These are phyloP conservation scores for Lemur catta DNA, from an alignment of 2,797 vertebrate genomes.

Conservation along the genomic window DNA sequence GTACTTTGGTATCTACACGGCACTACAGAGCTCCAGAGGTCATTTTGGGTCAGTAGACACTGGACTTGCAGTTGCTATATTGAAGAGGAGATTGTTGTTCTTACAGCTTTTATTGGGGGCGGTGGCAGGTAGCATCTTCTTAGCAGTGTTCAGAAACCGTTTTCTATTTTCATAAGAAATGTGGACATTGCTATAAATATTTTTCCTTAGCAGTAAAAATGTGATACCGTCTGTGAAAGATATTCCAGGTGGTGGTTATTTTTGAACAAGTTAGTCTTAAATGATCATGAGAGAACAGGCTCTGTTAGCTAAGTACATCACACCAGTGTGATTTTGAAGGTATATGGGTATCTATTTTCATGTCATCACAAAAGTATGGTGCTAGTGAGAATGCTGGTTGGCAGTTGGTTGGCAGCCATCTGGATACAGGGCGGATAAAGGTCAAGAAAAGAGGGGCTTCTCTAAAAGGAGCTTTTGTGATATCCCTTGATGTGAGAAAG, in stretches of 20 bases:
- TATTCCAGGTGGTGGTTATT: not conserved
- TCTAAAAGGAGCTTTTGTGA: not conserved
- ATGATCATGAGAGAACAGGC: not conserved
- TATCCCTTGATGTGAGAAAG: not conserved
- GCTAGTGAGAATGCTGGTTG: not conserved
- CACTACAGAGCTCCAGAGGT: slow-evolving; percentile 99
- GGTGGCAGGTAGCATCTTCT: not conserved
- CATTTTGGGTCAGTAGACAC: slow-evolving; percentile 90
- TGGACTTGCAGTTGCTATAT: not conserved
- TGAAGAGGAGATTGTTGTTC: not conserved
- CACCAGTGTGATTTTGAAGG: not conserved
- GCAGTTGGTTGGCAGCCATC: not conserved
- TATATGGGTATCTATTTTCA: not conserved
- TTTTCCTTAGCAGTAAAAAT: slow-evolving; percentile 42
- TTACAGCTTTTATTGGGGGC: not conserved
- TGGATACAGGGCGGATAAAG: not conserved
- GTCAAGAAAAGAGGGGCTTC: not conserved
- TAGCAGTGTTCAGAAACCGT: not conserved
- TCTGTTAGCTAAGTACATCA: not conserved
- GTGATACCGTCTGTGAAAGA: not conserved
- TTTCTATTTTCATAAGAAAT: slow-evolving; percentile 22
- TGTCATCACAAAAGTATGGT: not conserved
- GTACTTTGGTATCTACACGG: slow-evolving; percentile 96
- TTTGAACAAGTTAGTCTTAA: not conserved
- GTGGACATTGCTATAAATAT: not conserved